Evolutionary conservation across 2,797 vertebrate species (phyloP), one percentile per base, ranked within the genome.

Genomic region (Chelonia mydas): DNA sequence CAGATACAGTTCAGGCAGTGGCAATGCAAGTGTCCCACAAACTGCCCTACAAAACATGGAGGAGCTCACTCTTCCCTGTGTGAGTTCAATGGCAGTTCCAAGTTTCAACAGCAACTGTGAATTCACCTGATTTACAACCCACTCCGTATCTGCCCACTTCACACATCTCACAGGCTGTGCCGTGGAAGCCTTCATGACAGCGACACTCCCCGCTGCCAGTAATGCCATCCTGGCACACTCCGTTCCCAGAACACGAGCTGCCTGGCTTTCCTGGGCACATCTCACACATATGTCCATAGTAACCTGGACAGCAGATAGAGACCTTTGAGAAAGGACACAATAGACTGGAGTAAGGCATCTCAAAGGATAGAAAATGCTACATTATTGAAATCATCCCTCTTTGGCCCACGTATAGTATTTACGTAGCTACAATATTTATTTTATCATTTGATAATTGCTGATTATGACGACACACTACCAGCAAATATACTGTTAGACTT

Each of bases 131-230:
- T 50, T 98, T 97, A 97, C 99, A 99, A 98, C 98, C 98, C 81
- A 97, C 90, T 80, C 99, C 99, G 0, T 99, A 99, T 95, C 99
- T 98, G 59, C 99, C 99, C 37, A 99, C 98, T 94, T 99, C 99
- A 51, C 99, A 99, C 98, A 98, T 99, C 95, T 99, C 99, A 5
- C 99, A 99, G 11, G 99, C 98, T 0, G 99, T 99, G 68, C 99
- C 99, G 0, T 99, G 99, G 97, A 99, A 99, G 11, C 99, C 99
- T 97, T 99, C 99, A 1, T 98, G 98, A 97, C 99, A 99, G 2
- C 89, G 98, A 96, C 99, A 99, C 95, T 99, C 98, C 53, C 99
- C 99, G 0, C 68, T 99, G 91, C 99, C 99, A 11, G 92, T 81
- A 50, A 98, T 88, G 88, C 99, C 98, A 3, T 99, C 99, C 97